phyloP scores from a whole-genome alignment of 2,888 invertebrate species.

The Phengaris alcon region DNA sequence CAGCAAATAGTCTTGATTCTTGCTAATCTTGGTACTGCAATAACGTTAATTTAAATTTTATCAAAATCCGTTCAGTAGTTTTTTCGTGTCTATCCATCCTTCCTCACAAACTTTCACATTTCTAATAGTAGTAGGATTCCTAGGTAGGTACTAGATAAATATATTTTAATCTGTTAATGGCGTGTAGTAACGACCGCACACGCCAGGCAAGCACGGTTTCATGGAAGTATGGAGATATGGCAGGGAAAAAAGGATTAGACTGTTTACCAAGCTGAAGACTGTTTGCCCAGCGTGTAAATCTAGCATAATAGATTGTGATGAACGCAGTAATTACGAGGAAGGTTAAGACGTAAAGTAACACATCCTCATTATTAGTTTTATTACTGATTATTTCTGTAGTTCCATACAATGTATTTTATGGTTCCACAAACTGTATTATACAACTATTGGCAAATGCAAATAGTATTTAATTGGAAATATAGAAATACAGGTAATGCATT shows the following conservation, averaged over 20 bases:
- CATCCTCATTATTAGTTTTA: slow-evolving; percentile 5
- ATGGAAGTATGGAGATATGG: neutral
- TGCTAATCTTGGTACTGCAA: no score
- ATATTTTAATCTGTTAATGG: no score
- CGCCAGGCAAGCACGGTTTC: neutral
- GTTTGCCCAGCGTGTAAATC: neutral
- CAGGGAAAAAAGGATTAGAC: neutral
- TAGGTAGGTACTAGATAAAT: no score
- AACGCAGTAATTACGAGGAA: neutral
- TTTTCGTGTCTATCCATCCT: no score
- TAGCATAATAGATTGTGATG: neutral
- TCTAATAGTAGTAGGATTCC: no score
- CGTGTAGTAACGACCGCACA: neutral
- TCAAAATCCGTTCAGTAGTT: no score
- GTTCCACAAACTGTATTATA: neutral
- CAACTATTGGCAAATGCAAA: neutral
- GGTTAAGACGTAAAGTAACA: slow-evolving; percentile 16
- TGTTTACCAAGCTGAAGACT: neutral
- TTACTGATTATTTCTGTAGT: neutral
- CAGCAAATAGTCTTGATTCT: no score
- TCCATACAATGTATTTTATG: slow-evolving; percentile 7
- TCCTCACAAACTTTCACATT: no score
- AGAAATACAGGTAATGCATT: neutral
- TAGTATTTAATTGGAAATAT: neutral
- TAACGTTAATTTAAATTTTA: no score